Evolutionary conservation across 2,888 invertebrate species (phyloP).

Genomic region (Girardia tigrina): DNA sequence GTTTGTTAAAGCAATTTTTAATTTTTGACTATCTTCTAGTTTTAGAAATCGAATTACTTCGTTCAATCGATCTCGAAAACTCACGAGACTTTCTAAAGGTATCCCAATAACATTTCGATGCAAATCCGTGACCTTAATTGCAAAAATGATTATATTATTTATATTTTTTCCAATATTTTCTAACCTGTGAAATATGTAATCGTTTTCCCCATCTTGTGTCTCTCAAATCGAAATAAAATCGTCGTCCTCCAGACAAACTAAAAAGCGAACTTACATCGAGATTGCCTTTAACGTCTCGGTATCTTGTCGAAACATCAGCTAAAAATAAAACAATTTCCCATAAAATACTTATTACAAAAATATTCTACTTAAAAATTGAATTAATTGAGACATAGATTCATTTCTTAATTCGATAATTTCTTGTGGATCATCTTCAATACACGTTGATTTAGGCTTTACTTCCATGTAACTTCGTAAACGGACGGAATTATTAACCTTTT

Average conservation of each 20-base stretch:
- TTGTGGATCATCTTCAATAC: conserved; percentile 17
- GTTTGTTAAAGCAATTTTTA: background rate
- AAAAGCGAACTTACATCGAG: conserved; percentile 25
- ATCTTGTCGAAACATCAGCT: conserved; percentile 30
- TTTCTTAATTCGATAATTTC: conserved; percentile 30
- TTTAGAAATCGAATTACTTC: conserved; percentile 23
- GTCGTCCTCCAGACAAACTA: conserved; percentile 29
- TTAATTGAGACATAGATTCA: conserved; percentile 24
- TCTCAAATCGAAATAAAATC: conserved; percentile 31
- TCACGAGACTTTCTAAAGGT: conserved; percentile 29
- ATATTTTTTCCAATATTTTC: too few relatives aligned
- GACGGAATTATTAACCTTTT: background rate
- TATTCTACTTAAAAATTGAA: background rate
- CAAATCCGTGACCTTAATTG: conserved; percentile 5
- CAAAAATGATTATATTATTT: too few relatives aligned
- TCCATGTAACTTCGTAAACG: conserved; percentile 27
- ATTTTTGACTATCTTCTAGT: background rate
- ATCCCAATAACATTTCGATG: conserved; percentile 31
- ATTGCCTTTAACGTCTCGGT: conserved; percentile 15
- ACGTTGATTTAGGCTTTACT: background rate
- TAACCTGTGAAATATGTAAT: conserved; percentile 30
- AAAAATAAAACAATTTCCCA: background rate
- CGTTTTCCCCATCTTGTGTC: conserved; percentile 34
- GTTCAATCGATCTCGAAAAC: conserved; percentile 32
- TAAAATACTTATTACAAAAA: background rate